Base-by-base conservation (phyloP, 2,113 vertebrate species). In the Galeopterus variegatus region DNA sequence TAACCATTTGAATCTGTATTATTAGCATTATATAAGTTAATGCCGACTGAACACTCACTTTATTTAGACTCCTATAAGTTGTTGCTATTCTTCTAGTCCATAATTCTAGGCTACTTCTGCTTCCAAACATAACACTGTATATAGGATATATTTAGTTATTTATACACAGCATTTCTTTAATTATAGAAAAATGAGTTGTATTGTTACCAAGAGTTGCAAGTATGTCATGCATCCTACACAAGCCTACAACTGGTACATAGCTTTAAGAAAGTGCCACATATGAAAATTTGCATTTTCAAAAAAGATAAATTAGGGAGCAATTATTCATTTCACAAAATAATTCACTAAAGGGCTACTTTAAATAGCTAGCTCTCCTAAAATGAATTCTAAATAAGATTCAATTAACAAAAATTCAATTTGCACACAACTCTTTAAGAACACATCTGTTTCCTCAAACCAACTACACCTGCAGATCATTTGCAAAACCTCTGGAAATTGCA, bases 381-480 rank as follows among this genome's bases (percentile, higher is more conserved):
- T 93, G 73, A 97, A 97, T 95, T 96, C 62, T 83, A 95, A 97
- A 89, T 97, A 95, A 89, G 64, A 95, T 94, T 97, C 92, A 96
- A 90, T 97, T 97, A 95, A 94, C 84, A 94, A 95, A 96, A 95
- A 94, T 96, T 96, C 92, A 97, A 97, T 97, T 97, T 97, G 33
- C 93, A 92, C 89, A 90, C 69, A 93, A 41, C 8, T 95, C 81
- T 94, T 97, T 56, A 96, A 93, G 82, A 97, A 86, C 87, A 96
- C 96, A 97, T 92, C 90, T 97, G 92, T 96, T 98, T 92, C 41
- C 31, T 76, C 80, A 96, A 96, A 87, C 80, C 65, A 97, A 36
- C 65, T 97, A 95, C 86, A 97, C 93, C 95, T 97, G 89, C 90
- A 90, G 89, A 96, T 97, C 92, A 98, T 95, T 97, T 97, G 48